These are phyloP conservation scores for Syrrhaptes paradoxus DNA, from an alignment of 2,113 vertebrate species.

Conservation along the genomic window DNA sequence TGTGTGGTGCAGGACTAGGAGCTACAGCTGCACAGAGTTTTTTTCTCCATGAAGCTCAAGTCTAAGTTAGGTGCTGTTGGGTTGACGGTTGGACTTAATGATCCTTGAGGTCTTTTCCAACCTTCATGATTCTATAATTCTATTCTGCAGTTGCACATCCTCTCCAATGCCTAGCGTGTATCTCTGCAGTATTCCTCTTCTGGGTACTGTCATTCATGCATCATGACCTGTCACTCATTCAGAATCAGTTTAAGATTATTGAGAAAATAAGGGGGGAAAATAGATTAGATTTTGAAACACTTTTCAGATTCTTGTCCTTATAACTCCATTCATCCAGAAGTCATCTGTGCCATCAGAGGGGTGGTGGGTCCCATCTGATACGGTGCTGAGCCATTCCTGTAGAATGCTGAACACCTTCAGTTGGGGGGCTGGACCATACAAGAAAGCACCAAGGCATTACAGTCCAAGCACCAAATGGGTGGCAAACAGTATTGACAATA, in stretches of 20 bases:
- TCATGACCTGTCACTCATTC: background rate
- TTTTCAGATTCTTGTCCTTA: background rate
- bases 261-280: background rate
- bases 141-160: background rate
- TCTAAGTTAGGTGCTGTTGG: too few species aligned
- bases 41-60: background rate
- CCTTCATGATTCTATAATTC: too few species aligned
- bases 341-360: background rate
- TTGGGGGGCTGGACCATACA: fast-evolving
- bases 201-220: too few species aligned
- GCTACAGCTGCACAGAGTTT: background rate
- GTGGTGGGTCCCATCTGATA: background rate
- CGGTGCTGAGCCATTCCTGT: fast-evolving
- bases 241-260: too few species aligned
- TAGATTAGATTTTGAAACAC: background rate
- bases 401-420: background rate
- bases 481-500: background rate
- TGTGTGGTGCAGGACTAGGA: background rate
- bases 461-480: background rate
- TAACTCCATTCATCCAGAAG: background rate
- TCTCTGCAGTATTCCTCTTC: too few species aligned
- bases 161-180: fast-evolving
- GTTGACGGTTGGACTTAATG: too few species aligned
- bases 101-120: too few species aligned
- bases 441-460: background rate